These are phyloP conservation scores for Trissonchulus sp. DNA, from an alignment of 2,888 invertebrate genomes.

Conservation along the genomic window DNA sequence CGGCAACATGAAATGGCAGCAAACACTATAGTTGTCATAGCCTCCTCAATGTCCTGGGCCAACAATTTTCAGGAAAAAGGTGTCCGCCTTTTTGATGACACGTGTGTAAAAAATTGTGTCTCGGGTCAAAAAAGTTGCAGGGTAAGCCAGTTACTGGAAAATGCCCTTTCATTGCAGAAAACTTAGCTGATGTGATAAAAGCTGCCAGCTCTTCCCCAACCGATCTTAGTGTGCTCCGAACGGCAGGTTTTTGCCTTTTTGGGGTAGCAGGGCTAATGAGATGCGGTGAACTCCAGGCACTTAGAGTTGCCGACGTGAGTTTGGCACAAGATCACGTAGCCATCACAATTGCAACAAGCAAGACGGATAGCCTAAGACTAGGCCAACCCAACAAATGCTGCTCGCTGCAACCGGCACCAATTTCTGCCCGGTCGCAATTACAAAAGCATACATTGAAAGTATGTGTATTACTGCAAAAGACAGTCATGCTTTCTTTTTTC, in stretches of 20 bases:
- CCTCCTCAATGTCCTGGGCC: too few relatives aligned
- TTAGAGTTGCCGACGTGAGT: background rate
- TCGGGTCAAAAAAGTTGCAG: background rate
- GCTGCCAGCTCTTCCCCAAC: background rate
- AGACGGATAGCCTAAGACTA: background rate
- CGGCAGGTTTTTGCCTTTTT: background rate
- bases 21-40: too few relatives aligned
- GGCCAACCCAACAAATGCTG: background rate
- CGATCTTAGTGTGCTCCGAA: background rate
- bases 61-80: too few relatives aligned
- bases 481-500: slow-evolving; percentile 1
- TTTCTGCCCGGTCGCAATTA: background rate
- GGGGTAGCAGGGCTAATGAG: background rate
- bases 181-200: background rate
- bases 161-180: background rate
- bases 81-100: too few relatives aligned
- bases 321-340: background rate
- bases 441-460: too few relatives aligned
- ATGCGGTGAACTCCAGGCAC: background rate
- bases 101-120: background rate
- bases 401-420: background rate
- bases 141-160: background rate
- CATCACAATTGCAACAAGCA: background rate
- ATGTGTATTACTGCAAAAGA: too few relatives aligned
- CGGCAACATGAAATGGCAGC: too few relatives aligned